Evolutionary conservation across 2,113 vertebrate genomes (phyloP), one percentile per base, ranked within the genome.

Genomic region (Megalops atlanticus): DNA sequence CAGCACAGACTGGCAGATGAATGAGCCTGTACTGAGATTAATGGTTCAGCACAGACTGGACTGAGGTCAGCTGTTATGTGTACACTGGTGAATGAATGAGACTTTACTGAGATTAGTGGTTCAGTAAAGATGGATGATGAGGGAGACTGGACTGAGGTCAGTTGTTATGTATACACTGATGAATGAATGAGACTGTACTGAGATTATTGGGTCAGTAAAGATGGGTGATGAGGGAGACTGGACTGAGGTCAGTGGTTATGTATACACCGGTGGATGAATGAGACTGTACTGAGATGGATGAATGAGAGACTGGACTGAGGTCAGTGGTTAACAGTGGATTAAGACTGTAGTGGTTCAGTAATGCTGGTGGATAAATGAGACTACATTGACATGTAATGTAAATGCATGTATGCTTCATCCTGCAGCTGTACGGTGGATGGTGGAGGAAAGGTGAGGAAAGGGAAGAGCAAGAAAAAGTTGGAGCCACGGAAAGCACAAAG

Each of bases 401-500:
- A 3, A 14, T 49, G 47, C 12, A 14, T 49, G 47, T 49, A 14
- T 49, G 47, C 78, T 71, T 15, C 77, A 85, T 14, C 84, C 58
- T 87, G 80, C 88, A 95, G 86, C 84, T 94, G 92, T 84, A 90
- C 90, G 1, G 91, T 92, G 15, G 93, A 94, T 27, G 82, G 88
- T 75, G 87, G 88, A 35, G 83, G 85, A 36, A 95, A 91, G 81
- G 64, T 81, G 64, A 93, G 91, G 89, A 93, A 90, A 84, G 89
- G 88, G 79, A 92, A 85, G 83, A 87, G 82, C 27, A 80, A 83
- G 33, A 84, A 47, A 70, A 91, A 87, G 76, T 33, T 64, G 41
- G 91, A 94, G 71, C 41, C 89, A 35, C 91, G 90, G 86, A 95
- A 87, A 81, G 90, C 94, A n/a, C 83, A 89, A 77, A 97, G 95